Evolutionary conservation across 2,113 vertebrate genomes (phyloP), one percentile per base, ranked within the genome.

Genomic region (Xiphophorus couchianus): DNA sequence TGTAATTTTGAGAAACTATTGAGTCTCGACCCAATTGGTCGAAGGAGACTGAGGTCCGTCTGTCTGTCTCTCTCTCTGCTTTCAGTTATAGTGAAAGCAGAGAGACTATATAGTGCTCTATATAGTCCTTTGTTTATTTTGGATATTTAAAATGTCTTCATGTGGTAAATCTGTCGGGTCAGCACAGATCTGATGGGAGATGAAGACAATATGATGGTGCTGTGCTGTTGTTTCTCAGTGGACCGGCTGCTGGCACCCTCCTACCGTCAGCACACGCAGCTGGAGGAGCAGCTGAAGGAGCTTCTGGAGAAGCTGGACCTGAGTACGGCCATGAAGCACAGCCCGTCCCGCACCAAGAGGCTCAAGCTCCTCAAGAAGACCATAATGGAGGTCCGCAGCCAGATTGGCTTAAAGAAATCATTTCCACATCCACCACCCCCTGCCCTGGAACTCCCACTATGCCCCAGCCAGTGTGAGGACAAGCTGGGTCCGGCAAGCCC

Each of bases 221-320:
- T 37, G 7, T 64, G 15, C 65, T 64, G 48, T 75, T 54, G n/a
- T 74, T 19, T 42, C 5, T 9, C 90, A 99, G 98, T 99, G 95
- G 98, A 99, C 94, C 95, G 95, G 76, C 89, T 99, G 77, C 94
- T 99, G 91, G 96, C 91, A 89, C 97, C 97, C 5, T 90, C 94
- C 70, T 97, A 94, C 91, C 95, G 97, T 61, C 90, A 72, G 4
- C 93, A 94, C 86, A 96, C 97, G 91, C 90, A 96, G 33, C 93
- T 96, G 89, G 96, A 97, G 90, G 95, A 96, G 69, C 97, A 99
- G 92, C 95, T 99, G 75, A 94, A 94, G 88, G 96, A 96, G 81
- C 91, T 99, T 69, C 92, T 99, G 91, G 97, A 98, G 86, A 97
- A 96, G 85, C 93, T 99, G 87, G 98, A 99, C 93, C 93, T 96